These are phyloP conservation scores for Troilus luridus DNA, from an alignment of 2,888 invertebrate species.

Conservation along the genomic window DNA sequence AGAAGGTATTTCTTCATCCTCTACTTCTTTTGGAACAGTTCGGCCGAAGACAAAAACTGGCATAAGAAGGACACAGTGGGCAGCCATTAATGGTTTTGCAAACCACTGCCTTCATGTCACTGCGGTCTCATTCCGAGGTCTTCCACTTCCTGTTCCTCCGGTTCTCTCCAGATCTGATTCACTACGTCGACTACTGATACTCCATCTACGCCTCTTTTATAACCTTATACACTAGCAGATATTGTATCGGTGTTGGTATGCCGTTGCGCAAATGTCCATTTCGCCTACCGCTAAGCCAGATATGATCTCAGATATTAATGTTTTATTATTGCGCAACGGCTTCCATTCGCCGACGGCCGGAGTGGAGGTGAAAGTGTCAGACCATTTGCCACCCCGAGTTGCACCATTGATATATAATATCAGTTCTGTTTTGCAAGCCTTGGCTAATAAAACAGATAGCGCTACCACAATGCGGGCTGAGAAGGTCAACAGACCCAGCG, in stretches of 20 bases:
- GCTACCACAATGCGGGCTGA: slow-evolving; percentile 8
- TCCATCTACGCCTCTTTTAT: not conserved
- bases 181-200: not conserved
- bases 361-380: slow-evolving; percentile 40
- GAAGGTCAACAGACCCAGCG: not conserved
- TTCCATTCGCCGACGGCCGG: not conserved
- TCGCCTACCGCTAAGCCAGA: not conserved
- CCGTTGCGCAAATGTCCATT: not conserved
- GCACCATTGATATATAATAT: slow-evolving; percentile 24
- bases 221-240: not conserved
- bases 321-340: slow-evolving; percentile 13
- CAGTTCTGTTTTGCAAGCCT: not conserved
- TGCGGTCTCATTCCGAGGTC: slow-evolving; percentile 21
- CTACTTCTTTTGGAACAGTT: not conserved
- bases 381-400: slow-evolving; percentile 11
- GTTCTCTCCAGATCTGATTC: slow-evolving; percentile 17
- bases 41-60: slow-evolving; percentile 7
- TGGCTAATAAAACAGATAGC: slow-evolving; percentile 9
- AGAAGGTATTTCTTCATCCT: slow-evolving; percentile 11
- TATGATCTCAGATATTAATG: slow-evolving; percentile 37
- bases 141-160: slow-evolving; percentile 15
- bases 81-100: slow-evolving; percentile 36
- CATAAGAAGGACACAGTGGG: slow-evolving; percentile 35
- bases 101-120: slow-evolving; percentile 42
- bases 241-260: not conserved